phyloP scores from a whole-genome alignment of 2,797 vertebrate species.

The Pipistrellus pygmaeus region DNA sequence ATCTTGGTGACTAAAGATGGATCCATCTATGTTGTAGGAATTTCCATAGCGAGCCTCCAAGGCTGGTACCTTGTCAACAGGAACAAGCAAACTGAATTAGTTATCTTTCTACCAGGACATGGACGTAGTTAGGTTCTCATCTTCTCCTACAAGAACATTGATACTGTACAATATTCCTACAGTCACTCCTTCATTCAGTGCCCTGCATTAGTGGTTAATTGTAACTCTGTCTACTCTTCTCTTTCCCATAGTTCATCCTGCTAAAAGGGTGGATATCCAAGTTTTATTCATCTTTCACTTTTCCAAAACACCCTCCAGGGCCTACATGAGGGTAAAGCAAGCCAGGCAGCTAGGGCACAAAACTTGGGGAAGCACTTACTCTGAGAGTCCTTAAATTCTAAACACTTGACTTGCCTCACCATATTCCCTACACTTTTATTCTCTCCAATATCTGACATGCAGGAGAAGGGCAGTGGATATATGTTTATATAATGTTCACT shows the following conservation, averaged over 20 bases:
- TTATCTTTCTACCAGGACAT: too few species aligned
- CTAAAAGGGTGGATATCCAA: neutral
- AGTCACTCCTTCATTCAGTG: neutral
- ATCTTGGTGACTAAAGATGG: conserved; percentile 19
- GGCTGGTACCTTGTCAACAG: neutral
- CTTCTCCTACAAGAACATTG: neutral
- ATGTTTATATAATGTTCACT: neutral
- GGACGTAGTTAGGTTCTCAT: neutral
- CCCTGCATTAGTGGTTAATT: neutral
- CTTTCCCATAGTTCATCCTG: neutral
- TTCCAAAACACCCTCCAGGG: neutral
- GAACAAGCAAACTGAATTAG: conserved; percentile 1
- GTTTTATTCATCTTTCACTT: neutral
- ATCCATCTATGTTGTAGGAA: neutral
- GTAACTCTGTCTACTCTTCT: neutral
- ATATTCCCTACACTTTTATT: neutral
- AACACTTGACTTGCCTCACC: neutral
- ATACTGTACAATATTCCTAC: neutral
- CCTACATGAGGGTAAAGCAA: neutral
- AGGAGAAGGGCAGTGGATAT: neutral
- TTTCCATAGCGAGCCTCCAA: neutral
- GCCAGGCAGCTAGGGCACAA: neutral
- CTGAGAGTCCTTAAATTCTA: neutral
- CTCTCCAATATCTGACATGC: neutral
- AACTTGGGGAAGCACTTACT: neutral